Evolutionary conservation across 2,113 vertebrate genomes (phyloP), one percentile per base, ranked within the genome.

Genomic region (Pithys albifrons): DNA sequence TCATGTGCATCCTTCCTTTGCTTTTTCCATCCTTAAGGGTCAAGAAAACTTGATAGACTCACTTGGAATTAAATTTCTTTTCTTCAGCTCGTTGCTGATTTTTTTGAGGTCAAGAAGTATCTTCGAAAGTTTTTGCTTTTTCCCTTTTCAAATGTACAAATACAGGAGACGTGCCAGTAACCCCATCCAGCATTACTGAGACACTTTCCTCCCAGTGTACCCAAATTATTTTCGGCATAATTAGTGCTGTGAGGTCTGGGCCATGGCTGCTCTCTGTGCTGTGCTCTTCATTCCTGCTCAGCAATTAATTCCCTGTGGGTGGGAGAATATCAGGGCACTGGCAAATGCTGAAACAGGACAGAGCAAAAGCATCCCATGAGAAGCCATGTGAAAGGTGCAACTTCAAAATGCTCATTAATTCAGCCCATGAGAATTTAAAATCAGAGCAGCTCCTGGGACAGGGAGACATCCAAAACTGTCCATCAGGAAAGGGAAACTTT

Each of bases 171-270:
- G 7, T 22, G 14, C 43, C 93, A 52, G 43, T 66, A 93, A 41
- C 43, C 35, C 59, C 23, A 5, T 1, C 20, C 17, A 80, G 41
- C 58, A 25, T 58, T 48, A 19, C 67, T 66, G 24, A 77, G 51
- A 59, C 43, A 19, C 65, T 72, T 88, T 52, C 52, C 70, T 91
- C 71, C 66, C 55, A 16, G 19, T 18, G 31, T 43, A 85, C 51
- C 78, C 13, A 19, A 78, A 94, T 85, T 76, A 85, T 85, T 79
- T 91, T 73, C 91, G 86, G n/a, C 51, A 64, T 92, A 93, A 88
- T 93, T 88, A 96, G 92, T 80, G 75, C 85, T 69, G 35, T 24
- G 79, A 88, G 88, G 73, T 13, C 76, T 71, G 72, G 79, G 19
- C 95, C 92, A 92, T 49, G 92, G 69, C 74, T 88, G 79, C 55